A percentile compares a stretch with the other conserved stretches of the same genome.
Evolutionary conservation across 2,888 invertebrate genomes (phyloP).

Genomic region (Ariolimax columbianus): DNA sequence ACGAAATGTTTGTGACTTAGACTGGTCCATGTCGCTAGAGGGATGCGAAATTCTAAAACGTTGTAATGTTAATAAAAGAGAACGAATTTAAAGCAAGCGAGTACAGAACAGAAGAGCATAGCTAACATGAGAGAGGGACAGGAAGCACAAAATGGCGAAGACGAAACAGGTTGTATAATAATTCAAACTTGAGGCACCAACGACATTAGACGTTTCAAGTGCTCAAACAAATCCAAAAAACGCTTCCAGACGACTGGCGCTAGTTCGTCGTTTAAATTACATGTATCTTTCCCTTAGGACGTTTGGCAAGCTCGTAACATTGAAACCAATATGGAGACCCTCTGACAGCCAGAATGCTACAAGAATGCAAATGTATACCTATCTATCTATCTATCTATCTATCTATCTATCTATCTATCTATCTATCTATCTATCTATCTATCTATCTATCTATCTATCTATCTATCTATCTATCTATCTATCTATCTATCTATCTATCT

Average conservation of each 20-base stretch:
- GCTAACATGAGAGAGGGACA: not conserved
- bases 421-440: constrained; percentile 8
- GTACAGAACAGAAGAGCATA: too few species aligned
- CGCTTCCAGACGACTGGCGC: not conserved
- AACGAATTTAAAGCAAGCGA: too few species aligned
- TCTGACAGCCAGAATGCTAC: not conserved
- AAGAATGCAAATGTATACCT: not conserved
- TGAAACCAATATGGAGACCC: not conserved
- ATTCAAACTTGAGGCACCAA: too few species aligned
- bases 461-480: constrained; percentile 8
- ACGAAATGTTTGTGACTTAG: too few species aligned
- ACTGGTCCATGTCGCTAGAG: too few species aligned
- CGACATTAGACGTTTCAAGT: too few species aligned
- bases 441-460: constrained; percentile 8
- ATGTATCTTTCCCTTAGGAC: not conserved
- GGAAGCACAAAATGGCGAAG: not conserved
- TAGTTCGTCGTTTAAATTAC: not conserved
- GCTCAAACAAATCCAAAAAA: not conserved
- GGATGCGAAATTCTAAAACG: too few species aligned
- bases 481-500: too few species aligned
- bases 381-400: constrained; percentile 8
- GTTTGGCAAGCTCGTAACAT: not conserved
- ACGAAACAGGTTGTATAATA: too few species aligned
- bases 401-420: constrained; percentile 8
- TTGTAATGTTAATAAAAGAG: too few species aligned